Conservation (phyloP, 1,140 invertebrate genomes). For the Ridgeia piscesae region DNA sequence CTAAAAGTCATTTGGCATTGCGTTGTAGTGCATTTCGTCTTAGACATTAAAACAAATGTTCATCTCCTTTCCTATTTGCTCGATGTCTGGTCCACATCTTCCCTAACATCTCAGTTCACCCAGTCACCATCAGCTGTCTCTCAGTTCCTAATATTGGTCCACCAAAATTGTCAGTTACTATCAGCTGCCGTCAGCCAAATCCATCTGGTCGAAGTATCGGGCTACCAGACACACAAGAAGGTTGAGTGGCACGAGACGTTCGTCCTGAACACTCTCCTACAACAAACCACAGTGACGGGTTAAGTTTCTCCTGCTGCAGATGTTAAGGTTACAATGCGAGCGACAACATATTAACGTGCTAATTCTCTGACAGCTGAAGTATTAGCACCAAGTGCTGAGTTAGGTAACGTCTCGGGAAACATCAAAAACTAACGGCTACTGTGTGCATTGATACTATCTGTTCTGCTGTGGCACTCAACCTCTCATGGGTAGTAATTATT, state of each 20-base stretch:
- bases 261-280: constrained; percentile 57
- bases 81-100: background rate
- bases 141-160: constrained; percentile 35
- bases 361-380: background rate
- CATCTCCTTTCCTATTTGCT: background rate
- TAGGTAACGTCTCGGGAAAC: too few species aligned
- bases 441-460: too few species aligned
- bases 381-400: background rate
- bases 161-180: background rate
- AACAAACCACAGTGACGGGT: constrained; percentile 31
- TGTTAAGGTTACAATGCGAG: background rate
- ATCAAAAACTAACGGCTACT: too few species aligned
- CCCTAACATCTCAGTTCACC: background rate
- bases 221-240: constrained; percentile 67
- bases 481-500: background rate
- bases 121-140: background rate
- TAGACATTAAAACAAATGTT: background rate
- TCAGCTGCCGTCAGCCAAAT: constrained; percentile 54
- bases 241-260: constrained; percentile 61
- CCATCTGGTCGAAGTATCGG: constrained; percentile 66
- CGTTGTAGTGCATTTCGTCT: background rate
- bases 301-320: background rate
- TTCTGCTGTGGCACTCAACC: too few species aligned
- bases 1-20: background rate
- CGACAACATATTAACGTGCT: background rate